phyloP scores from a whole-genome alignment of 2,888 invertebrate species.

The Anarsia innoxiella region DNA sequence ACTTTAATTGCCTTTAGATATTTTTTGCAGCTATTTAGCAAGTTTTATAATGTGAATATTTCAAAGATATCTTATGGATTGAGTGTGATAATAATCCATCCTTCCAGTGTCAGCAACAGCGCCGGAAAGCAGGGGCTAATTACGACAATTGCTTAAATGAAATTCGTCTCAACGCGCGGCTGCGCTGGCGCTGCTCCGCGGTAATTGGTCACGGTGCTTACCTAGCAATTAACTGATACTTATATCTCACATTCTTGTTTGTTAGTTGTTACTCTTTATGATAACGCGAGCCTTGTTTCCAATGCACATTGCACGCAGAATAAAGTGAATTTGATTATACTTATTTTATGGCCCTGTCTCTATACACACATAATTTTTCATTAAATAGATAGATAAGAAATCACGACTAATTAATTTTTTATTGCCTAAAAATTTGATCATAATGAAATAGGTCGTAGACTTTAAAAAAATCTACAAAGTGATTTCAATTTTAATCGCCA shows the following conservation, averaged over 20 bases:
- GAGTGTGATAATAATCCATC: not conserved
- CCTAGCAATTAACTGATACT: constrained; percentile 38
- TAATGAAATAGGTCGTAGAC: no score
- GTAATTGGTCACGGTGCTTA: constrained; percentile 72
- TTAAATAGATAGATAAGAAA: no score
- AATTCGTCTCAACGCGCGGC: constrained; percentile 54
- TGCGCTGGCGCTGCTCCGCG: constrained; percentile 31
- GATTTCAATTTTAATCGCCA: no score
- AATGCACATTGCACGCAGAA: no score
- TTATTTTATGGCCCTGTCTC: no score
- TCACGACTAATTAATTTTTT: no score
- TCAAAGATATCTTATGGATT: not conserved
- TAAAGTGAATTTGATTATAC: no score
- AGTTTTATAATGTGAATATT: no score
- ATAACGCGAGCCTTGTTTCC: no score
- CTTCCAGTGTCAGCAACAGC: constrained; percentile 7
- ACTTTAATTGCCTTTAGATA: not conserved
- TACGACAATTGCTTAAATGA: constrained; percentile 72
- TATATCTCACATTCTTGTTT: constrained; percentile 5
- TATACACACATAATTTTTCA: no score
- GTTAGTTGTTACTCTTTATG: constrained; percentile 4
- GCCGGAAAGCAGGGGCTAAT: constrained; percentile 65
- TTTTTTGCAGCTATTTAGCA: not conserved
- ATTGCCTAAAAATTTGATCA: no score
- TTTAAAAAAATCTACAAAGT: no score